phyloP scores from a whole-genome alignment of 2,888 invertebrate genomes.

The Gastracanthus pulcherrimus region DNA sequence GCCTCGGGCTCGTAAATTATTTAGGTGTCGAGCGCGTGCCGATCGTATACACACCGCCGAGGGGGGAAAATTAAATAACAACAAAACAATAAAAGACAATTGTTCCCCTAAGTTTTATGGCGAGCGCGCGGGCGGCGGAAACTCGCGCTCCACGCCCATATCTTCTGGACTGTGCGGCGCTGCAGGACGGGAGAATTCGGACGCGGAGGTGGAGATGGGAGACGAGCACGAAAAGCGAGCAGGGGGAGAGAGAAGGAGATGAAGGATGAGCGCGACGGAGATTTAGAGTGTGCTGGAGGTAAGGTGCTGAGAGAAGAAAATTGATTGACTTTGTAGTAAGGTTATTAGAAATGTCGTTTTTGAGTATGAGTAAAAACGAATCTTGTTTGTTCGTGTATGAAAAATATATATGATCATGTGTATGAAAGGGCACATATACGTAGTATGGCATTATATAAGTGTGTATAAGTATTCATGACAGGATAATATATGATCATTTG shows the following conservation, averaged over 20 bases:
- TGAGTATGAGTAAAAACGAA: too few relatives aligned
- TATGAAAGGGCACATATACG: too few relatives aligned
- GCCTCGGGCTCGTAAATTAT: slow-evolving; percentile 56
- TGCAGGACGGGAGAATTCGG: too few relatives aligned
- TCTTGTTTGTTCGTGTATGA: too few relatives aligned
- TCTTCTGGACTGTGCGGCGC: neutral
- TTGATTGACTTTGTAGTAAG: neutral
- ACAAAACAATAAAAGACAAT: slow-evolving; percentile 78
- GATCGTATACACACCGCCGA: slow-evolving; percentile 52
- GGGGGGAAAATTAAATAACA: slow-evolving; percentile 77
- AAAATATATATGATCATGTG: too few relatives aligned
- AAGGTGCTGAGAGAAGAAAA: neutral
- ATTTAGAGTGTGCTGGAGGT: slow-evolving; percentile 13
- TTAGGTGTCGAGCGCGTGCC: slow-evolving; percentile 51
- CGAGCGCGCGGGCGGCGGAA: slow-evolving; percentile 64
- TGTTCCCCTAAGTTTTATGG: slow-evolving; percentile 77
- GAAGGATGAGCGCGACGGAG: neutral
- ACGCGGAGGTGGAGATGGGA: too few relatives aligned
- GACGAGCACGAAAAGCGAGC: neutral
- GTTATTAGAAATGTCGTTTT: neutral
- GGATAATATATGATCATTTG: too few relatives aligned
- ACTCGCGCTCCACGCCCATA: slow-evolving; percentile 28
- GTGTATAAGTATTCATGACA: too few relatives aligned
- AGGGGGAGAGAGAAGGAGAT: neutral
- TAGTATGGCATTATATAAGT: too few relatives aligned